Conservation (phyloP, 2,113 vertebrate species). For the Zosterops borbonicus region DNA sequence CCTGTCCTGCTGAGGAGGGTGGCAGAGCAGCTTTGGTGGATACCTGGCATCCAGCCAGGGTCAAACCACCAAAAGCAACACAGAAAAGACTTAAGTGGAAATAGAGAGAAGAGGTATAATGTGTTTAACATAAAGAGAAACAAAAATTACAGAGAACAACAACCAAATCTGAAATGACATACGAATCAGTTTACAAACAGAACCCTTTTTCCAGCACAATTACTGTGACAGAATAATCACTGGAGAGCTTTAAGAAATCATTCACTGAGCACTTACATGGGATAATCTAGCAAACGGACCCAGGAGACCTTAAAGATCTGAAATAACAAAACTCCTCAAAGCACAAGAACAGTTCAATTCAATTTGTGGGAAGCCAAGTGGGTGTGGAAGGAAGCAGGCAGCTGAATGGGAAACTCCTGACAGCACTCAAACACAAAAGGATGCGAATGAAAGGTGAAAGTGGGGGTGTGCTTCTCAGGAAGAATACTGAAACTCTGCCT, state of each 20-base stretch:
- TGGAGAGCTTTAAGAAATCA: conserved; percentile 53
- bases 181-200: conserved; percentile 49
- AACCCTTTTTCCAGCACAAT: conserved; percentile 24
- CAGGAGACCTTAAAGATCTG: conserved; percentile 44
- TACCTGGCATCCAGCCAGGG: not conserved
- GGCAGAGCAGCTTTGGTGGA: not conserved
- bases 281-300: conserved; percentile 31
- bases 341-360: not conserved
- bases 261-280: conserved; percentile 44
- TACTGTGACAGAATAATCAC: conserved; percentile 50
- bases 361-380: not conserved
- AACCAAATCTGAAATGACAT: conserved; percentile 31
- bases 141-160: conserved; percentile 39
- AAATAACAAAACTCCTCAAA: conserved; percentile 41
- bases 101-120: not conserved
- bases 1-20: not conserved
- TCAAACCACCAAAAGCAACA: not conserved
- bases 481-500: not conserved
- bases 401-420: conserved; percentile 26
- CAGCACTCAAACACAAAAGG: conserved; percentile 22
- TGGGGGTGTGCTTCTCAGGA: not conserved
- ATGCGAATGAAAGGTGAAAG: not conserved
- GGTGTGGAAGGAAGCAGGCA: not conserved
- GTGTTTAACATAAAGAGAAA: conserved; percentile 24
- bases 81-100: not conserved